These are phyloP conservation scores for Mechanitis messenoides DNA, from an alignment of 2,888 invertebrate species.

Conservation along the genomic window DNA sequence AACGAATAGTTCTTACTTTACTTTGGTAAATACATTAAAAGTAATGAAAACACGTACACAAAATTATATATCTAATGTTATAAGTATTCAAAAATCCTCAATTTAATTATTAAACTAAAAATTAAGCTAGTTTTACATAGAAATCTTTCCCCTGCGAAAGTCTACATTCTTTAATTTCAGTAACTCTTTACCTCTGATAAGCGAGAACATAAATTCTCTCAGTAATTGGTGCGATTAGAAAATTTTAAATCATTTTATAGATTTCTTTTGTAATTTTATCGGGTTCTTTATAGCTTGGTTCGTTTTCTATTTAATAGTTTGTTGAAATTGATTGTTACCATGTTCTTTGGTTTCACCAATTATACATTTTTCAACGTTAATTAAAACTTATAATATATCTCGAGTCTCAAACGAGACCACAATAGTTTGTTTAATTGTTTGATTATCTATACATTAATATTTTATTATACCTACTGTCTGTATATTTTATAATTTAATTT, in stretches of 20 bases:
- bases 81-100: no score
- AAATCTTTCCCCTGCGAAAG: neutral
- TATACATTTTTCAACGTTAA: slow-evolving; percentile 43
- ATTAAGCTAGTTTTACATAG: neutral
- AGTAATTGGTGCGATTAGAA: slow-evolving; percentile 72
- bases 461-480: slow-evolving; percentile 3
- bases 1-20: no score
- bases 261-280: slow-evolving; percentile 75
- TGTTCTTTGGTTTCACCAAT: slow-evolving; percentile 67
- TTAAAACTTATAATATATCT: slow-evolving; percentile 24
- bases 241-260: slow-evolving; percentile 70
- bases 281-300: slow-evolving; percentile 64
- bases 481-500: neutral
- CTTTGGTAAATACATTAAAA: no score
- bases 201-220: slow-evolving; percentile 63
- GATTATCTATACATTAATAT: slow-evolving; percentile 1
- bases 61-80: no score
- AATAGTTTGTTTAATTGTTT: neutral
- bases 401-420: neutral
- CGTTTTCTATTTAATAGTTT: slow-evolving; percentile 65
- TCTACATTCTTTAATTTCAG: slow-evolving; percentile 1
- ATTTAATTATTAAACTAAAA: neutral
- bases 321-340: slow-evolving; percentile 69
- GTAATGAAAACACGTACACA: no score
- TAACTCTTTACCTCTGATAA: slow-evolving; percentile 37